Evolutionary conservation across 1,140 invertebrate species (phyloP), one percentile per base, ranked within the genome.

Genomic region (Dendroctonus valens): DNA sequence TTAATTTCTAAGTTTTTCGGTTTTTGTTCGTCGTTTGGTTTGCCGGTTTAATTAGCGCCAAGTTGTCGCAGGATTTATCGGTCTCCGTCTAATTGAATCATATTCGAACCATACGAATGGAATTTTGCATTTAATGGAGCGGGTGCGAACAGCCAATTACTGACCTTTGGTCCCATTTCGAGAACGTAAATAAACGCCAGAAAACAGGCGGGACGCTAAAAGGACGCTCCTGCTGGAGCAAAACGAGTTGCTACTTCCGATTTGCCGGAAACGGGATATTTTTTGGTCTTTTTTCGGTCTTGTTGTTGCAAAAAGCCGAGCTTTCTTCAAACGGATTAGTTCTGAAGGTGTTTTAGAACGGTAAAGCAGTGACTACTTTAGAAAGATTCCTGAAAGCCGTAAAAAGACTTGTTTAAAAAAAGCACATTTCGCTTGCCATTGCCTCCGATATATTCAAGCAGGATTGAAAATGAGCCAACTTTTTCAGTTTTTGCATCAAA

Each of bases 1-100:
- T 59, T 67, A 67, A 67, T 67, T 67, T 67, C 49, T 39, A 38
- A 40, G 14, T 40, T 46, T 53, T 57, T 37, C 15, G 12, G 37
- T 49, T 48, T 7, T 60, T 60, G 26, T 60, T 44, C 53, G 11
- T 55, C 38, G 8, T 7, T 9, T 26, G 49, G 42, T 63, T 63
- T 63, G 61, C 41, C 4, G 3, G 44, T 44, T 55, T 48, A 63
- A 55, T 63, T 63, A 63, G 50, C 61, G 26, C 6, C 3, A 62
- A 51, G 14, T 46, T 48, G 11, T 48, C 14, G 11, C 14, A 26
- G 26, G 26, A 26, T 26, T 26, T 26, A 26, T 26, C 26, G 26
- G 26, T 26, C 26, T 26, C 26, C 26, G 26, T 26, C 26, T 26
- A 26, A 26, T 26, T 26, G 26, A 26, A 26, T 26, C 26, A 26